A percentile compares a stretch with the other conserved stretches of the same genome.
phyloP scores from a whole-genome alignment of 2,888 invertebrate species.

The Drosophila anomalipes region DNA sequence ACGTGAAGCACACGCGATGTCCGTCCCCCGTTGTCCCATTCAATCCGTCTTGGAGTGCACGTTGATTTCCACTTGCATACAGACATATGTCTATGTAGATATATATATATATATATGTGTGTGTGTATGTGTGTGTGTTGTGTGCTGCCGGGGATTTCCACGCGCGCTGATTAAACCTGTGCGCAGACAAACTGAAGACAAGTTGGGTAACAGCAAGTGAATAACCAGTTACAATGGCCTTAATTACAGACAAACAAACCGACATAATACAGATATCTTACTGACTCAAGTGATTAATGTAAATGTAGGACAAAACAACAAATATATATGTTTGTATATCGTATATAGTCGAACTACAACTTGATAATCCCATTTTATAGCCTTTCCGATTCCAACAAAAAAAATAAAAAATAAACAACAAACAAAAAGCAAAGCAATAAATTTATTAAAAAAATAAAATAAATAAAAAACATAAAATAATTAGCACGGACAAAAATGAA shows the following conservation, averaged over 20 bases:
- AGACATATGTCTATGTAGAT: neutral
- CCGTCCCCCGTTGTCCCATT: neutral
- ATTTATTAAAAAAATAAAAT: accelerated
- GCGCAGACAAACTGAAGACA: conserved; percentile 9
- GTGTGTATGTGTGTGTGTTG: neutral
- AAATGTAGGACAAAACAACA: neutral
- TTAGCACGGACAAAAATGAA: neutral
- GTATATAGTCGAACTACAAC: neutral
- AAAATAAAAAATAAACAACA: neutral
- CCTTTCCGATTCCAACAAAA: neutral
- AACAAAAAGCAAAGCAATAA: neutral
- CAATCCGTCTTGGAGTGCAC: conserved; percentile 12
- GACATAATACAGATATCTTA: neutral
- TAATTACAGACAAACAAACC: neutral
- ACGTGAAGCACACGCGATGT: conserved; percentile 58
- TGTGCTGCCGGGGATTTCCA: neutral
- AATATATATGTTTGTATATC: neutral
- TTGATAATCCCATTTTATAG: neutral
- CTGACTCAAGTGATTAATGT: neutral
- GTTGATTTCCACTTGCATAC: neutral
- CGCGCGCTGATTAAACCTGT: conserved; percentile 36
- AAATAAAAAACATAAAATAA: neutral
- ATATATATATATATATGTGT: too few relatives aligned
- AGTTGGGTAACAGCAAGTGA: conserved; percentile 28
- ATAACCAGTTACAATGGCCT: neutral